Evolutionary conservation across 2,888 invertebrate genomes (phyloP), one percentile per base, ranked within the genome.

Genomic region (Gonocerus acuteangulatus): DNA sequence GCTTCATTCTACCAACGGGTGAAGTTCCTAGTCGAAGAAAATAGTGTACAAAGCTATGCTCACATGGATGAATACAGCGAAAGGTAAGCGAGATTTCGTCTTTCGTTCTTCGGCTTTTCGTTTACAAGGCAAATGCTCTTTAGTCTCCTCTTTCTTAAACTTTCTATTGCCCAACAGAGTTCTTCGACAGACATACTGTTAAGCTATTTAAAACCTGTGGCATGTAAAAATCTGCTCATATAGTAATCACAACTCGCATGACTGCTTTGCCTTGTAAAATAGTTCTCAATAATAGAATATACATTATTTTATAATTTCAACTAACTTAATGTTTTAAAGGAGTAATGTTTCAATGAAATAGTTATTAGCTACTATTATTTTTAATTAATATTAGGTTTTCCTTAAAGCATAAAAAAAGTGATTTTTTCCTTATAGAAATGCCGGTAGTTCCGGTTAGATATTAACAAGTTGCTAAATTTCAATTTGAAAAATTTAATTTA

Each of bases 41-140:
- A 95, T 76, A 95, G 95, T 67, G 95, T 97, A 64, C 99, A 99
- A 78, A 94, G 92, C 73, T 97, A 97, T 78, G 95, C 96, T 54
- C 93, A 95, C 75, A 87, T 90, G 82, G 90, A 92, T 78, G 93
- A 95, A 78, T 99, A 96, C 80, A 94, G 94, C 73, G 95, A 95
- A 80, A 95, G 94, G 96, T 96, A 84, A 85, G 88, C 76, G 2
- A 1, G 6, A 56, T 2, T n/a, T 9, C 22, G 15, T 44, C 16
- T 44, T 6, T 6, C 18, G 16, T 56, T 42, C 18, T 19, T 45
- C 21, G 16, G 48, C 48, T 59, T 48, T 21, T 34, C 27, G 48
- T 59, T 59, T 48, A 59, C 59, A 59, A 59, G 59, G 59, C 59
- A 59, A 59, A 59, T 21, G 59, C 57, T 57, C 45, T 44, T 57